These are phyloP conservation scores for Eonycteris spelaea DNA, from an alignment of 2,113 vertebrate species.

Conservation along the genomic window DNA sequence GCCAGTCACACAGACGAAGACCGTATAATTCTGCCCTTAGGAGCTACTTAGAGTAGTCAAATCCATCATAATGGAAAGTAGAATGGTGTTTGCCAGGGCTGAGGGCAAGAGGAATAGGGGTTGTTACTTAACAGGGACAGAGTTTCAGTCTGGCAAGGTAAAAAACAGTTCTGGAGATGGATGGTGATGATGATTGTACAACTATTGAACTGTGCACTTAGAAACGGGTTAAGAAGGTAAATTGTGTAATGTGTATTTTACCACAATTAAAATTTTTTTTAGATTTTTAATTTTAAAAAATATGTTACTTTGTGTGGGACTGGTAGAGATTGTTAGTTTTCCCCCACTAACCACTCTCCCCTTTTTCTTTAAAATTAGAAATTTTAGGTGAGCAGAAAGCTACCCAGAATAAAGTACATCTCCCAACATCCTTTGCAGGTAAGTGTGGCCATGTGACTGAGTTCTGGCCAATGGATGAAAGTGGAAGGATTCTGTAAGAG, in stretches of 20 bases:
- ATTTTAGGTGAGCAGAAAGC: too few species aligned
- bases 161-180: background rate
- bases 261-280: background rate
- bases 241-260: background rate
- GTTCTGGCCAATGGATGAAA: too few species aligned
- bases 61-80: background rate
- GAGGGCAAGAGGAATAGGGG: accelerated
- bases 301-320: too few species aligned
- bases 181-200: background rate
- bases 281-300: too few species aligned
- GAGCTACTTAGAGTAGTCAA: background rate
- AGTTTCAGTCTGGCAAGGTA: background rate
- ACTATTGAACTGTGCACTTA: background rate
- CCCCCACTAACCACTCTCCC: too few species aligned
- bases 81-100: background rate
- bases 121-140: background rate
- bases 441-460: too few species aligned
- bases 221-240: background rate
- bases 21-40: background rate
- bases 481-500: too few species aligned
- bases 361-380: too few species aligned
- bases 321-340: too few species aligned
- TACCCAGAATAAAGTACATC: too few species aligned
- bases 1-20: background rate
- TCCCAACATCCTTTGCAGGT: too few species aligned